These are phyloP conservation scores for Zootoca vivipara DNA, from an alignment of 2,113 vertebrate genomes.

Conservation along the genomic window DNA sequence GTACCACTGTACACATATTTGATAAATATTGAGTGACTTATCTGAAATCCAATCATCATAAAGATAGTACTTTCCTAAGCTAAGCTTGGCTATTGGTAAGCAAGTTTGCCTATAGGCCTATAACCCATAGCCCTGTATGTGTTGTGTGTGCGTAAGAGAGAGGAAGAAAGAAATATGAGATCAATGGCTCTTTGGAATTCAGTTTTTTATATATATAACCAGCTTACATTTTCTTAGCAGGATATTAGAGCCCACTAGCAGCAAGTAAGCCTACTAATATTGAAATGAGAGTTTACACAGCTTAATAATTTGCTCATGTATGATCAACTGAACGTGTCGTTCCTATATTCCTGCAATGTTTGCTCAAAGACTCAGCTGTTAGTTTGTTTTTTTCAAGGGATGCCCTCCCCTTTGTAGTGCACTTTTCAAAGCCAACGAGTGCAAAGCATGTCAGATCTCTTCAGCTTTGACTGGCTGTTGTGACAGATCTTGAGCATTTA, in stretches of 20 bases:
- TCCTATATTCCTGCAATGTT: background rate
- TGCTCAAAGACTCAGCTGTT: background rate
- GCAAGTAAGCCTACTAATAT: background rate
- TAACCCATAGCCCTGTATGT: background rate
- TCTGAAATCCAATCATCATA: background rate
- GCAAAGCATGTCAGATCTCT: slow-evolving; percentile 39
- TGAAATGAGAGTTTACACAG: background rate
- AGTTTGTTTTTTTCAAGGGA: background rate
- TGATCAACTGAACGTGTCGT: background rate
- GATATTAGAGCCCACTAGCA: background rate
- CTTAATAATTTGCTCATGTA: background rate
- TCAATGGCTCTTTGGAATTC: slow-evolving; percentile 12
- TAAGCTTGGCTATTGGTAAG: background rate
- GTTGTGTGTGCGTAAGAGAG: fast-evolving
- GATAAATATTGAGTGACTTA: background rate
- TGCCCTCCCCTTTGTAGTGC: background rate
- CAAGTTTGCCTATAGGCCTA: background rate
- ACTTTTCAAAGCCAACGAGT: slow-evolving; percentile 22
- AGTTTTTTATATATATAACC: background rate
- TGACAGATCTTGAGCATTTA: slow-evolving; percentile 53
- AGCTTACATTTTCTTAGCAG: background rate
- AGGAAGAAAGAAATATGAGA: background rate
- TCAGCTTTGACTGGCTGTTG: slow-evolving; percentile 44
- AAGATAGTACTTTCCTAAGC: background rate
- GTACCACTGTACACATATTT: too few species aligned